These are phyloP conservation scores for Oncorhynchus mykiss DNA, from an alignment of 2,113 vertebrate species.

Conservation along the genomic window DNA sequence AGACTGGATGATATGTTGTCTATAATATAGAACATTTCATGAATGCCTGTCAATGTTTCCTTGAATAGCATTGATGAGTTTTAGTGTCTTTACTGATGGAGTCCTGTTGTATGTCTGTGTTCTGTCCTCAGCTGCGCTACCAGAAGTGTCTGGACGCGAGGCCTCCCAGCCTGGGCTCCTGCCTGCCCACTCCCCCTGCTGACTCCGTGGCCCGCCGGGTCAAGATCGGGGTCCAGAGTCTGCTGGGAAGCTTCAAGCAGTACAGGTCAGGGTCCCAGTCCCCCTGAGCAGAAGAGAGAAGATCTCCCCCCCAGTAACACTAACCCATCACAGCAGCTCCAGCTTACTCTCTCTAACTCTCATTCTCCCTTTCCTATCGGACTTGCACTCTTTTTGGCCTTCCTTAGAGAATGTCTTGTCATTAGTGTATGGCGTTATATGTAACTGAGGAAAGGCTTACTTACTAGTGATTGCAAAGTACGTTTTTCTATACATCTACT, in stretches of 20 bases:
- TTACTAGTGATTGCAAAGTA: conserved; percentile 34
- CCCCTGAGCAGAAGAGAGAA: conserved; percentile 71
- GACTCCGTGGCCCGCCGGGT: conserved; percentile 92
- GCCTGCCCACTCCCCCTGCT: conserved; percentile 86
- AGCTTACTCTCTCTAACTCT: background rate
- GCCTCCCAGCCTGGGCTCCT: conserved; percentile 83
- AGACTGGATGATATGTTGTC: too few species aligned
- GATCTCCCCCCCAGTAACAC: conserved; percentile 26
- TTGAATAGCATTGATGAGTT: background rate
- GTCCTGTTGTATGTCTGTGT: background rate
- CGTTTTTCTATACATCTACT: conserved; percentile 16
- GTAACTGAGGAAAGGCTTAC: conserved; percentile 25
- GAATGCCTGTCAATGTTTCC: too few species aligned
- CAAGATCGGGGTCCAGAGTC: conserved; percentile 86
- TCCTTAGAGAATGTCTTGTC: conserved; percentile 38
- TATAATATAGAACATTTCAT: background rate
- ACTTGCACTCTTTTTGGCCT: conserved; percentile 43
- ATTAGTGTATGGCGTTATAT: conserved; percentile 43
- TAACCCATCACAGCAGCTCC: conserved; percentile 38
- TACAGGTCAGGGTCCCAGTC: conserved; percentile 84
- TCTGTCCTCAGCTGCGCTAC: conserved; percentile 82
- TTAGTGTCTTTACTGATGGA: background rate
- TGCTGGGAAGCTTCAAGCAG: conserved; percentile 90
- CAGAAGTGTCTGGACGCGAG: conserved; percentile 96
- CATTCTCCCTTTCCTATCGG: conserved; percentile 15